Base-by-base conservation (phyloP, 2,888 invertebrate species). In the Drosophila phalerata region DNA sequence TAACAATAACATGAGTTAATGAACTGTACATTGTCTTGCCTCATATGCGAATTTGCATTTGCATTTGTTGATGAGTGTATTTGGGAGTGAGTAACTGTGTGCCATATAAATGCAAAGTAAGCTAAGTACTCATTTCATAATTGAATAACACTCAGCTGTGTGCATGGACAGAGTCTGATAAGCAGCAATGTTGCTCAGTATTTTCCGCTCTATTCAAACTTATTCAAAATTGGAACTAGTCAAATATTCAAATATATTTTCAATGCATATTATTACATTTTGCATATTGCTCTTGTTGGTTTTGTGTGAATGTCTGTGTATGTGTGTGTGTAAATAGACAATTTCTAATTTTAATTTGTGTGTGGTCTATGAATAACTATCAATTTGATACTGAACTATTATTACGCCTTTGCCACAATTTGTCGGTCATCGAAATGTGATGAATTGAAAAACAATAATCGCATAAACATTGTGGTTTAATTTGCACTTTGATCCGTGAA, bases 21-120 rank as follows among this genome's bases (percentile, higher is more conserved):
- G 81, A 87, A 83, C 75, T 87, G 84, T 69, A 82, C 79, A 76
- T 78, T 81, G 84, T 79, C 52, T 62, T 69, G 53, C 9, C 51
- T 22, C 25, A 37, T 9, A 55, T 30, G 30, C 15, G 52, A 40
- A 57, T 77, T 68, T 75, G 69, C 76, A 79, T 79, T n/a, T n/a
- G n/a, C n/a, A 22, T 69, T 51, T 52, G 48, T 60, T 25, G 19
- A 1, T 28, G 19, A 48, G 28, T 53, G 25, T 53, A 40, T 48
- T 17, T 48, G 19, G 11, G 15, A 37, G 51, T 22, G 32, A 37
- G 38, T 45, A 52, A 19, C 17, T 52, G 15, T 51, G 61, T 58
- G 52, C 51, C 73, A 71, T 69, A 77, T 84, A 79, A 77, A 77
- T 85, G 85, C 88, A 77, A 83, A 87, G 79, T 85, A 71, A 79